These are phyloP conservation scores for Antrozous pallidus DNA, from an alignment of 2,797 vertebrate species.

Conservation along the genomic window DNA sequence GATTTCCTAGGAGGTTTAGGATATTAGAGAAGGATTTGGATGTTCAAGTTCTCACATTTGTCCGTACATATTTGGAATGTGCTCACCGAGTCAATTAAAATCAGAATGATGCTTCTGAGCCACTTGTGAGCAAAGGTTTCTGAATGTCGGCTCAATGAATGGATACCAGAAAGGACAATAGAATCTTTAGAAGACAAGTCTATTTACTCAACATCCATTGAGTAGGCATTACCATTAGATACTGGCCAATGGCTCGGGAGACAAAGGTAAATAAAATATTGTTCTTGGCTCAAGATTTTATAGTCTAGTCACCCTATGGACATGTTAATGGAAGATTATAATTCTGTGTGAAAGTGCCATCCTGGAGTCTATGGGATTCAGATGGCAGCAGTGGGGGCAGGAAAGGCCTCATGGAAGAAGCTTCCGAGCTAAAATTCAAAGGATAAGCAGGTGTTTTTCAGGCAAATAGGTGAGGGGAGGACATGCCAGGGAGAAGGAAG, in stretches of 20 bases:
- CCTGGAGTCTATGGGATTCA: not conserved
- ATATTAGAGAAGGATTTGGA: not conserved
- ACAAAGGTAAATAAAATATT: slow-evolving; percentile 62
- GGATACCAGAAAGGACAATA: slow-evolving; percentile 34
- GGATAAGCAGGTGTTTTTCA: slow-evolving; percentile 34
- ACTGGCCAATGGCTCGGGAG: slow-evolving; percentile 15
- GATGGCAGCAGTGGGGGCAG: not conserved
- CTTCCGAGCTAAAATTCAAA: slow-evolving; percentile 46
- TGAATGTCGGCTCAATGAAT: slow-evolving; percentile 36
- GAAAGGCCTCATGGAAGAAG: not conserved
- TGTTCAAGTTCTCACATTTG: not conserved
- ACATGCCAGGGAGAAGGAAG: not conserved
- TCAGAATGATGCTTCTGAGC: slow-evolving; percentile 5
- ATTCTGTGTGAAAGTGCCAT: slow-evolving; percentile 23
- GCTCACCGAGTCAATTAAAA: slow-evolving; percentile 29
- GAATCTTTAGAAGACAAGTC: slow-evolving; percentile 41
- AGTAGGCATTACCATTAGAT: slow-evolving; percentile 20
- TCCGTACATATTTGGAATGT: not conserved
- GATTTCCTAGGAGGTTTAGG: not conserved
- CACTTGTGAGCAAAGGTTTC: slow-evolving; percentile 28
- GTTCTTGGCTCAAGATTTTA: slow-evolving; percentile 61
- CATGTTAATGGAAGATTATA: slow-evolving; percentile 46
- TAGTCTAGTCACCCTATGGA: slow-evolving; percentile 27
- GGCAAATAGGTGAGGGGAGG: not conserved
- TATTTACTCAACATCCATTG: slow-evolving; percentile 39